A percentile compares a stretch with the other conserved stretches of the same genome.
phyloP scores from a whole-genome alignment of 2,113 vertebrate genomes.

The Boleophthalmus pectinirostris region DNA sequence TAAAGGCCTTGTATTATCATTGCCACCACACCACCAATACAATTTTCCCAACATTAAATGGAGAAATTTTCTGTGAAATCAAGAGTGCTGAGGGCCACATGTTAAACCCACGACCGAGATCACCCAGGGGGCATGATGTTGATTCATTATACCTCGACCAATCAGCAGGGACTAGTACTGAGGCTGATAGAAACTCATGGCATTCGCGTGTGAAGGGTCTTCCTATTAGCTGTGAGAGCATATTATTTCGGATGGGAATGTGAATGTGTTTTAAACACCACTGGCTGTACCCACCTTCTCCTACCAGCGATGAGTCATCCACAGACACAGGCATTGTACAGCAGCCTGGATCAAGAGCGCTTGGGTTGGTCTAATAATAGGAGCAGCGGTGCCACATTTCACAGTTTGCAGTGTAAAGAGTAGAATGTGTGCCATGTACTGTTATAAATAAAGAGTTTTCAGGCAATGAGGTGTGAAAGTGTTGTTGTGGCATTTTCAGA shows the following conservation, averaged over 20 bases:
- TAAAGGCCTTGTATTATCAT: conserved; percentile 1
- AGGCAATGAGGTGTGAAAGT: conserved; percentile 5
- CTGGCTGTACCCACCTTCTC: conserved; percentile 19
- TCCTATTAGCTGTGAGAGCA: conserved; percentile 47
- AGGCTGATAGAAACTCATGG: conserved; percentile 32
- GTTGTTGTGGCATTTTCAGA: not conserved
- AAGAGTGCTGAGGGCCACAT: conserved; percentile 26
- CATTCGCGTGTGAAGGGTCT: conserved; percentile 60
- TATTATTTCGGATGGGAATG: conserved; percentile 50
- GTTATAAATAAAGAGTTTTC: not conserved
- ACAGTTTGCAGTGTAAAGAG: not conserved
- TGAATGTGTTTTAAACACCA: conserved; percentile 55
- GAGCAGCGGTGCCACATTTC: not conserved
- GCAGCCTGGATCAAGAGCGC: conserved; percentile 1
- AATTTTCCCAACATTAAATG: conserved; percentile 29
- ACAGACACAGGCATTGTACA: not conserved
- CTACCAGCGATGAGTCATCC: conserved; percentile 45
- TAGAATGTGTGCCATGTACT: conserved; percentile 1
- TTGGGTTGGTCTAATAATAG: conserved; percentile 4
- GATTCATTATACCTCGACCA: conserved; percentile 44
- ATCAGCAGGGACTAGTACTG: conserved; percentile 31
- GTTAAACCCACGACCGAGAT: conserved; percentile 43
- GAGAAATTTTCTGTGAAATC: conserved; percentile 29
- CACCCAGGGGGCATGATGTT: conserved; percentile 48
- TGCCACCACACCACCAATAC: not conserved